Evolutionary conservation across 2,113 vertebrate genomes (phyloP).

Genomic region (Semnopithecus entellus): DNA sequence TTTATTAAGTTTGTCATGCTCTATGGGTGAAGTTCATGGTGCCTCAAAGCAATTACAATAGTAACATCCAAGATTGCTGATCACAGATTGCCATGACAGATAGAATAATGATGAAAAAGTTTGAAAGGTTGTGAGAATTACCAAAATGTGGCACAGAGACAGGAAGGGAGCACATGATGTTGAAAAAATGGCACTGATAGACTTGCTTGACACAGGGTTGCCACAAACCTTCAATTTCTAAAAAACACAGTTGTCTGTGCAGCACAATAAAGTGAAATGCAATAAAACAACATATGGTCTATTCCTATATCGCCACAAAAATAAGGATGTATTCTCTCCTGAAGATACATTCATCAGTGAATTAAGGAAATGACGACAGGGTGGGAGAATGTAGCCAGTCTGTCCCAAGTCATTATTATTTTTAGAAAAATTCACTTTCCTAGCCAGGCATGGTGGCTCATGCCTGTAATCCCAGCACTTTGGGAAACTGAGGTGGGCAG

Average conservation of each 20-base stretch:
- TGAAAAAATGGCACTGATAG: background rate
- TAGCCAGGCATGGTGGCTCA: too few species aligned
- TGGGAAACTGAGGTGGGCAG: too few species aligned
- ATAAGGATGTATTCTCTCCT: background rate
- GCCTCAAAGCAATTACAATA: background rate
- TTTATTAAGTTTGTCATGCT: background rate
- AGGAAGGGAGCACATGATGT: background rate
- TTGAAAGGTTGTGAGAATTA: background rate
- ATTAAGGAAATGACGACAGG: conserved; percentile 29
- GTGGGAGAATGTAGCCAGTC: background rate
- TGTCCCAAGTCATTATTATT: background rate
- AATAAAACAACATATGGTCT: background rate
- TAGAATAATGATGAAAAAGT: background rate
- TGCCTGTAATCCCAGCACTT: too few species aligned
- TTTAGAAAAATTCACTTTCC: background rate
- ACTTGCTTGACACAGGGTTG: background rate
- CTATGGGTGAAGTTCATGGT: background rate
- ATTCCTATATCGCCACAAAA: background rate
- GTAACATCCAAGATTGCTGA: background rate
- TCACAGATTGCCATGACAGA: background rate
- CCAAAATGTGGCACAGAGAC: background rate
- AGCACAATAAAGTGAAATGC: background rate
- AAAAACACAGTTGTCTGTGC: background rate
- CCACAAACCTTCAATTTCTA: background rate
- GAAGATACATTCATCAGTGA: conserved; percentile 26